Percentiles rank a stretch among this genome's conserved stretches.
phyloP scores from a whole-genome alignment of 2,888 invertebrate species.

The Sphaerophoria rueppellii region DNA sequence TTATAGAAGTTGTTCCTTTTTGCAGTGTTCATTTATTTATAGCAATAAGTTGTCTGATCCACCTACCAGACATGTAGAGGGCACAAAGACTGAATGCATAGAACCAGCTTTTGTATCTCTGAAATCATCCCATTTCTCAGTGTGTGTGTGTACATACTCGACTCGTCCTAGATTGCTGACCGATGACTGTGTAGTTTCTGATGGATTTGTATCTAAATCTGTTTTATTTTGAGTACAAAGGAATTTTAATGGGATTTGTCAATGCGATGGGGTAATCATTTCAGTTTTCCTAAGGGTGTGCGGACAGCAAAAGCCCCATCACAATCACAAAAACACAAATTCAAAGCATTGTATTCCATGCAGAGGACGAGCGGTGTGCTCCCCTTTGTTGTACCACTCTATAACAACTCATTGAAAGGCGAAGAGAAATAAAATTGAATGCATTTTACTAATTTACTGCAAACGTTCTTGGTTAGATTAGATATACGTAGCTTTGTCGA shows the following conservation, averaged over 20 bases:
- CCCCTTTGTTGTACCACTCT: neutral
- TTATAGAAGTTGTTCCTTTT: slow-evolving; percentile 1
- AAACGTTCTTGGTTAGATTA: slow-evolving; percentile 13
- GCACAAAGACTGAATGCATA: slow-evolving; percentile 34
- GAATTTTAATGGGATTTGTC: slow-evolving; percentile 73
- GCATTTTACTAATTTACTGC: slow-evolving; percentile 60
- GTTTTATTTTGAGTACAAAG: slow-evolving; percentile 70
- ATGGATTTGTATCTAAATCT: slow-evolving; percentile 73
- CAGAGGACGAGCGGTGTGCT: neutral
- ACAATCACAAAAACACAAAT: too few species aligned
- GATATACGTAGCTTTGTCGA: too few species aligned
- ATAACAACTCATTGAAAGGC: neutral
- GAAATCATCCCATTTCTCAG: neutral
- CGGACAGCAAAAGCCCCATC: neutral
- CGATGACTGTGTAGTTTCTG: slow-evolving; percentile 62
- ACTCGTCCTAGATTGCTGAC: slow-evolving; percentile 37
- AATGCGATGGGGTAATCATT: slow-evolving; percentile 61
- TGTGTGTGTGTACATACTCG: neutral
- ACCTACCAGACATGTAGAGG: slow-evolving; percentile 55
- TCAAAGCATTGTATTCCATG: neutral
- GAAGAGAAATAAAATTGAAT: slow-evolving; percentile 38
- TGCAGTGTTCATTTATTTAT: slow-evolving; percentile 70
- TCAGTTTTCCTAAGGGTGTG: slow-evolving; percentile 12
- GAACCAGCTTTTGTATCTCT: slow-evolving; percentile 36
- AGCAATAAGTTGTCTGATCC: slow-evolving; percentile 69